Evolutionary conservation across 2,888 invertebrate genomes (phyloP), one percentile per base, ranked within the genome.

Genomic region (Xestia sexstrigata): DNA sequence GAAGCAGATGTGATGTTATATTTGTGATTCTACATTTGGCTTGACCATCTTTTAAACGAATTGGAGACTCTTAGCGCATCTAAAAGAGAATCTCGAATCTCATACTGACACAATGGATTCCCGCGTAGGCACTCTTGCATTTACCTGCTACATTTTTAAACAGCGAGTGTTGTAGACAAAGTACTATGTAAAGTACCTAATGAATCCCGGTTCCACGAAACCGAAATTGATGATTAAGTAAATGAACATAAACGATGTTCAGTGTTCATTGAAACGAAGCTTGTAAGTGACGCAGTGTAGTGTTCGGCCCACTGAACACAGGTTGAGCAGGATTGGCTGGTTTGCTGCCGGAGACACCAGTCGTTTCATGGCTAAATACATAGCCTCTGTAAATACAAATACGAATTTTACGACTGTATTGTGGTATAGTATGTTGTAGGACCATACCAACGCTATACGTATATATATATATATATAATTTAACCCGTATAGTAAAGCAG

Each of bases 261-360:
- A 76, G 68, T 58, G 67, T 45, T 79, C 77, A 74, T 42, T 85
- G 77, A 39, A 79, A 79, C 70, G 74, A 30, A 8, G 66, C 35
- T 67, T 67, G 65, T 82, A 82, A 85, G 67, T 82, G 86, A 88
- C 77, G 75, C 82, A 81, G 72, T 77, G 66, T 42, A 81, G 72
- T 77, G 66, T 42, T 62, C 76, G 63, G 55, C 49, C 69, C 86
- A 72, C 67, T 87, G 82, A 58, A 62, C 86, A 82, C 81, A 82
- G 76, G 70, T 63, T 87, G 69, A 84, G 58, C 86, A 74, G 42
- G 63, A 83, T 67, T 35, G 13, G 58, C 47, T 52, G 66, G 35
- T 63, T 55, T 62, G 62, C 20, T 26, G 58, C 8, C 20, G 55
- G 77, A 66, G 71, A 62, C 62, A 70, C 35, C 17, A 26, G n/a